Evolutionary conservation across 2,113 vertebrate species (phyloP), one percentile per base, ranked within the genome.

Genomic region (Mormoops blainvillei): DNA sequence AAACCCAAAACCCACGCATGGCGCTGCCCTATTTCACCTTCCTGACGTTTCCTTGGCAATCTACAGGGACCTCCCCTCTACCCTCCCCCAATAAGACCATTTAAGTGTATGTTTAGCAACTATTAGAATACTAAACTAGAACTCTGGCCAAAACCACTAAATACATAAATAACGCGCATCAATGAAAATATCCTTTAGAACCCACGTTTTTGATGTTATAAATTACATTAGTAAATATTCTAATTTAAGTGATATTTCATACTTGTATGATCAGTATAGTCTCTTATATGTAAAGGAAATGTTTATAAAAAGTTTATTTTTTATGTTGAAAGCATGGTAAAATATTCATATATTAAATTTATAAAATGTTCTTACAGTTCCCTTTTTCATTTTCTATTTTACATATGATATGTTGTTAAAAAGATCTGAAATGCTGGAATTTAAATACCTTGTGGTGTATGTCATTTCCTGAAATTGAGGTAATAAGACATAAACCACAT

Each of bases 101-200:
- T 96, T 98, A 97, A 97, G 94, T 98, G 96, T 98, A 94, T 98
- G 95, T 96, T 95, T 98, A 98, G 94, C 95, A 98, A 96, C 98
- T 97, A 96, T 98, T 98, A 97, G 93, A 96, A 97, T 98, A 97
- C 98, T 97, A 98, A 97, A 96, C 96, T 96, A 97, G 95, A 98
- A 97, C 95, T 91, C 97, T 98, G 97, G 97, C 94, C 98, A 96
- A 9, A 98, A 98, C 97, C 98, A 98, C 98, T 26, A 31, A 63
- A 31, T 31, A 63, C 61, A 31, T 63, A 63, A 61, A 67, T 67
- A n/a, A 7, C 61, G 12, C 28, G 2, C 89, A 19, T 45, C 38
- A 96, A 73, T 3, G 18, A 96, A 97, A 97, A 92, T 56, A 92
- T 4, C 31, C 76, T 36, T 96, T n/a, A 82, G 58, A 77, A 41